These are phyloP conservation scores for Amblyteles armatorius DNA, from an alignment of 2,888 invertebrate species.

Conservation along the genomic window DNA sequence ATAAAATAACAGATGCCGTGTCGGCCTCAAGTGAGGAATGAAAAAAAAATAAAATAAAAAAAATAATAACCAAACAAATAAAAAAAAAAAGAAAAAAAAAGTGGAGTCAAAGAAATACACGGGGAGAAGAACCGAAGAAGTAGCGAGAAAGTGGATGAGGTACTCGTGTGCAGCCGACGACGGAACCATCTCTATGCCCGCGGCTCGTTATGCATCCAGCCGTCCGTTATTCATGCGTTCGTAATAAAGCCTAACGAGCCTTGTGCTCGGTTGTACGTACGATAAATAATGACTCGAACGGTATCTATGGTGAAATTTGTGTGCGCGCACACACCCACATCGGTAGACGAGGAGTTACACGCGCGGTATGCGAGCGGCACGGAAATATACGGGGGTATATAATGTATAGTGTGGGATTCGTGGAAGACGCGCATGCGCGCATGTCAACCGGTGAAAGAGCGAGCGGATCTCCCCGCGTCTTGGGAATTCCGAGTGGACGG, in stretches of 20 bases:
- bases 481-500: slow-evolving; percentile 63
- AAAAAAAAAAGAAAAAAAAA: not conserved
- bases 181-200: slow-evolving; percentile 20
- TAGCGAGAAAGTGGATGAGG: slow-evolving; percentile 43
- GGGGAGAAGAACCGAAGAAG: slow-evolving; percentile 10
- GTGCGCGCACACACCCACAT: not conserved
- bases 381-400: slow-evolving; percentile 12
- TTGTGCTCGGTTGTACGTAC: slow-evolving; percentile 44
- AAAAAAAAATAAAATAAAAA: not conserved
- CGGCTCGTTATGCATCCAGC: slow-evolving; percentile 62
- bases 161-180: slow-evolving; percentile 41
- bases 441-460: slow-evolving; percentile 44
- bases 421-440: slow-evolving; percentile 31
- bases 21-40: slow-evolving; percentile 24
- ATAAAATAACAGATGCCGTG: slow-evolving; percentile 42
- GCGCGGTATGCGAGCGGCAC: not conserved
- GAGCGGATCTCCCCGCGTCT: slow-evolving; percentile 34
- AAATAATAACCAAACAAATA: not conserved
- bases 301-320: slow-evolving; percentile 35
- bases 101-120: not conserved
- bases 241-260: slow-evolving; percentile 69
- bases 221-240: slow-evolving; percentile 64
- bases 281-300: slow-evolving; percentile 62
- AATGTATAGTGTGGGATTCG: slow-evolving; percentile 2
- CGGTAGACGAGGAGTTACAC: not conserved